Evolutionary conservation across 2,797 vertebrate genomes (phyloP).

Genomic region (Pipistrellus pipistrellus): DNA sequence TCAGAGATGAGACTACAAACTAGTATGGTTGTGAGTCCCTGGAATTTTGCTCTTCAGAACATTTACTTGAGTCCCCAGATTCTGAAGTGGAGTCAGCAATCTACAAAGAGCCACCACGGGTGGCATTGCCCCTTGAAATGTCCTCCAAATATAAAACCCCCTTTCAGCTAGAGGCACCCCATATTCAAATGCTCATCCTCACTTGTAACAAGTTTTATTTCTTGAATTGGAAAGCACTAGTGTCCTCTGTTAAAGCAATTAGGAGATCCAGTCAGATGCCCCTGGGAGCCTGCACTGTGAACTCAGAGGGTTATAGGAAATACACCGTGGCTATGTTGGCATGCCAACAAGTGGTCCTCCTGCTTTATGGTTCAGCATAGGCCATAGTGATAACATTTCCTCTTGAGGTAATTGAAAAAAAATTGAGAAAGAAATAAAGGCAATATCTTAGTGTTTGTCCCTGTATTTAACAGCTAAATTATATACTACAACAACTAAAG

Average conservation of each 20-base stretch:
- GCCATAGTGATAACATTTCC: conserved; percentile 40
- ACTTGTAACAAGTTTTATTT: conserved; percentile 23
- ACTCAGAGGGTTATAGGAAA: conserved; percentile 34
- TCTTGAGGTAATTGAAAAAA: conserved; percentile 30
- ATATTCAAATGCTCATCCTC: not conserved
- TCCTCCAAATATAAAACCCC: not conserved
- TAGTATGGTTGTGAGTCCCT: not conserved
- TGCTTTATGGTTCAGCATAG: conserved; percentile 37
- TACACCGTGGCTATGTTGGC: conserved; percentile 41
- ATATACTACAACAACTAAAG: conserved; percentile 28
- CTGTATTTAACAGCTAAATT: conserved; percentile 32
- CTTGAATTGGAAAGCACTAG: not conserved
- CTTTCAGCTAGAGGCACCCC: not conserved
- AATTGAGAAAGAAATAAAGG: not conserved
- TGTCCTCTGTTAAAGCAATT: conserved; percentile 15
- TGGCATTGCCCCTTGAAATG: not conserved
- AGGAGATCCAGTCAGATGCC: conserved; percentile 33
- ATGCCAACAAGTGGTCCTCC: conserved; percentile 50
- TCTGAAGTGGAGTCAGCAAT: not conserved
- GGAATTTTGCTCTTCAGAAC: not conserved
- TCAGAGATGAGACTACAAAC: not conserved
- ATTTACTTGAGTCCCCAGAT: not conserved
- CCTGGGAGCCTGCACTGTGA: conserved; percentile 9
- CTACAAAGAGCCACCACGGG: not conserved
- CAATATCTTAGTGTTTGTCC: not conserved